These are phyloP conservation scores for Mystacornis crossleyi DNA, from an alignment of 2,113 vertebrate genomes.

Conservation along the genomic window DNA sequence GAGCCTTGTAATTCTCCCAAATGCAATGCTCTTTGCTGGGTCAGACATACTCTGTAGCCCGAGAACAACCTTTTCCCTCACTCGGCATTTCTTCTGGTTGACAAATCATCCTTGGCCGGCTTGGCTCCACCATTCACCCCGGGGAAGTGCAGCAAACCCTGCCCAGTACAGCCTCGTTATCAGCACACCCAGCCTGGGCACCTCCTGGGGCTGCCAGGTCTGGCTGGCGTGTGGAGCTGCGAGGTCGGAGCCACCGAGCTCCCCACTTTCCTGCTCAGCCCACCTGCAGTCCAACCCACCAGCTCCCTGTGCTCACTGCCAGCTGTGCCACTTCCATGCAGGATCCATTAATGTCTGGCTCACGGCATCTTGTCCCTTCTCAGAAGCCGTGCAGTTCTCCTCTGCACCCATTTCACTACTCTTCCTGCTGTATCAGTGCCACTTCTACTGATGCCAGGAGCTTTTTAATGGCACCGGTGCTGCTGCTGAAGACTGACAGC, in stretches of 20 bases:
- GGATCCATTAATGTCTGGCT: neutral
- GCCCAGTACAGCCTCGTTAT: accelerated
- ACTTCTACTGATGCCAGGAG: slow-evolving; percentile 8
- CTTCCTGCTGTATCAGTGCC: neutral
- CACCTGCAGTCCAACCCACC: accelerated
- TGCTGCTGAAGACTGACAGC: slow-evolving; percentile 35
- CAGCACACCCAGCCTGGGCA: neutral
- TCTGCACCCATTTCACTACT: neutral
- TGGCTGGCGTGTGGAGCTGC: accelerated
- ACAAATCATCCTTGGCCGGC: neutral
- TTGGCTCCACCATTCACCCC: neutral
- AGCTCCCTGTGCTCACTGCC: neutral
- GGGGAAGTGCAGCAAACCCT: neutral
- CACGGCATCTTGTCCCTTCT: neutral
- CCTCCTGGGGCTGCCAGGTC: neutral
- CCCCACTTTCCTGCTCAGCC: neutral
- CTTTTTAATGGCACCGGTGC: slow-evolving; percentile 8
- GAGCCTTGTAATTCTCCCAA: neutral
- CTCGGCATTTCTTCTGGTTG: neutral
- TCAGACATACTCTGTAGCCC: neutral
- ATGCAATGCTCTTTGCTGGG: neutral
- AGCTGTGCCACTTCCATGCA: neutral
- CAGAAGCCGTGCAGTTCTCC: neutral
- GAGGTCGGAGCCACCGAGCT: neutral
- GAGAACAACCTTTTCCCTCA: neutral